Evolutionary conservation across 2,113 vertebrate genomes (phyloP).

Genomic region (Microtus richardsoni): DNA sequence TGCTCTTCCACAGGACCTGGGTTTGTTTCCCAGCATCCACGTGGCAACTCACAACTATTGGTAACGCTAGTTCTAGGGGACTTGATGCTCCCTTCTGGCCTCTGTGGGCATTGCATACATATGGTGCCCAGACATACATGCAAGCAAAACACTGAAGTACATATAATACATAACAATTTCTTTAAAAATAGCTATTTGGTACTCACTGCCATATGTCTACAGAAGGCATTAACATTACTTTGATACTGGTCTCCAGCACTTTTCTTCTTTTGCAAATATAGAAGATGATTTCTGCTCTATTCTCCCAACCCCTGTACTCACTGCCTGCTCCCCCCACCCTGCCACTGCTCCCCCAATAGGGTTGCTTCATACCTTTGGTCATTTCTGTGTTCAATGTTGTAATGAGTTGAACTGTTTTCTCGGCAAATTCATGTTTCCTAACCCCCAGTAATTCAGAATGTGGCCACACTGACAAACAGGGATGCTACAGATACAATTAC

Average conservation of each 20-base stretch:
- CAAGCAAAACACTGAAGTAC: background rate
- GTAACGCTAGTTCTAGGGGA: background rate
- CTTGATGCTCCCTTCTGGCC: background rate
- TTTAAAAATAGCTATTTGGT: background rate
- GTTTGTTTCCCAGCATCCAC: background rate
- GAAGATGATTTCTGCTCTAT: background rate
- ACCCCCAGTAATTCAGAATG: background rate
- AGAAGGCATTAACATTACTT: background rate
- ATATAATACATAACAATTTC: background rate
- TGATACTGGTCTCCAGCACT: background rate
- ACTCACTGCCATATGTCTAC: background rate
- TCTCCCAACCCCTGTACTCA: too few relatives aligned
- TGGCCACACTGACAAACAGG: slow-evolving; percentile 20
- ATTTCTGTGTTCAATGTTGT: background rate
- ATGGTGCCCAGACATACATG: background rate
- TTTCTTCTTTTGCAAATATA: background rate
- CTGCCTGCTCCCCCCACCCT: too few relatives aligned
- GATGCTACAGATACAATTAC: background rate
- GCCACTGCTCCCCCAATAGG: too few relatives aligned
- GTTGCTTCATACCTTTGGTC: background rate
- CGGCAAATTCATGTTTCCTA: background rate
- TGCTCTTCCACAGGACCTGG: background rate
- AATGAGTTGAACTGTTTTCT: background rate
- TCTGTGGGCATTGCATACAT: background rate
- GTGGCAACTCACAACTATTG: background rate